Conservation (phyloP, 2,797 vertebrate genomes). For the Sebastes elongatus region DNA sequence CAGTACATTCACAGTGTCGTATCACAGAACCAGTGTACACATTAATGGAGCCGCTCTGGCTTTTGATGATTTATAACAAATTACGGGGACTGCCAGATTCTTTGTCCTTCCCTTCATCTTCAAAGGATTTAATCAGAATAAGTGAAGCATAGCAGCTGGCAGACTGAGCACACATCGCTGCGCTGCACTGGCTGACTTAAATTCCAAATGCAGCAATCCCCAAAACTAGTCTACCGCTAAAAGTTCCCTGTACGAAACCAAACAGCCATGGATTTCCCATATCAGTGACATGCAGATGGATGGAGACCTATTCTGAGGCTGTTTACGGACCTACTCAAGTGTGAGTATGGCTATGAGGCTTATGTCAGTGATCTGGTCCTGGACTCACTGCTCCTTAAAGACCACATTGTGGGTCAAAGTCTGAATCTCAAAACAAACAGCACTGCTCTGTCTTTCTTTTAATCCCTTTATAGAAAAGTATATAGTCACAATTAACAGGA, state of each 20-base stretch:
- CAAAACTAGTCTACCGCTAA: constrained; percentile 26
- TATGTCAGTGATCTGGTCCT: constrained; percentile 30
- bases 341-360: constrained; percentile 21
- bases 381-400: constrained; percentile 18
- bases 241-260: constrained; percentile 13
- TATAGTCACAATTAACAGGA: constrained; percentile 26
- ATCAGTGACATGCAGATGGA: constrained; percentile 59
- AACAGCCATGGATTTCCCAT: constrained; percentile 31
- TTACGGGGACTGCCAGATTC: constrained; percentile 23
- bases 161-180: constrained; percentile 32
- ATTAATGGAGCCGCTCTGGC: constrained; percentile 14
- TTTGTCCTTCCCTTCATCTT: constrained; percentile 50
- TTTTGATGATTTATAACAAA: constrained; percentile 51
- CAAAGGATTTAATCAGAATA: constrained; percentile 57
- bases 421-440: constrained; percentile 4
- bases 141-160: constrained; percentile 40
- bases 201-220: constrained; percentile 41
- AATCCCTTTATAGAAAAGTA: background rate
- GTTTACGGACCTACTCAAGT: constrained; percentile 37
- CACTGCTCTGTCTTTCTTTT: background rate
- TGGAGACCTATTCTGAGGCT: constrained; percentile 47
- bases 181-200: constrained; percentile 29
- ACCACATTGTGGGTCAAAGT: background rate
- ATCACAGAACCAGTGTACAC: constrained; percentile 8
- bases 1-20: constrained; percentile 5